Conservation (phyloP, 2,113 vertebrate species). For the Cheilinus undulatus region DNA sequence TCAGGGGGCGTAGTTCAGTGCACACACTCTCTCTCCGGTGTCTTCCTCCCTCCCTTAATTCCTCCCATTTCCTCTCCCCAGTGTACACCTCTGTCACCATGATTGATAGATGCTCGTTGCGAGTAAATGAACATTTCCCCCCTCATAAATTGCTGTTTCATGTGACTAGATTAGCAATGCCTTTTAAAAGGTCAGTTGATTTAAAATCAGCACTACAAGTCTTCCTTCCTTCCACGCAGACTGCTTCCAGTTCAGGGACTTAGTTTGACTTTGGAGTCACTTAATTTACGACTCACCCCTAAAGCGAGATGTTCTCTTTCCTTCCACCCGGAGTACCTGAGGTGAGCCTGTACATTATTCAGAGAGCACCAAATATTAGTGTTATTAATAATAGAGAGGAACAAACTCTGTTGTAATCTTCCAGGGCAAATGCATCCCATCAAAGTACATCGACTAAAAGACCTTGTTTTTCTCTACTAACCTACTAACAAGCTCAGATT, state of each 20-base stretch:
- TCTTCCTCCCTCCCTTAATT: conserved; percentile 49
- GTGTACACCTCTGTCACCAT: conserved; percentile 74
- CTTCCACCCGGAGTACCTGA: not conserved
- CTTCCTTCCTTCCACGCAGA: conserved; percentile 14
- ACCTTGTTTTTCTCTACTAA: not conserved
- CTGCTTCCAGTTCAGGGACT: conserved; percentile 22
- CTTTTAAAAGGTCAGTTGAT: conserved; percentile 81
- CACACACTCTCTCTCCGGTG: conserved; percentile 46
- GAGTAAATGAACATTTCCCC: conserved; percentile 78
- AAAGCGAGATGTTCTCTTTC: not conserved
- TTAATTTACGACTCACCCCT: conserved; percentile 36
- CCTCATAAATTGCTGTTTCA: conserved; percentile 81
- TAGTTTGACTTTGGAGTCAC: conserved; percentile 63
- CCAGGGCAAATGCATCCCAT: not conserved
- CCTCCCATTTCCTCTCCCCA: conserved; percentile 64
- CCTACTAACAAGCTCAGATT: not conserved
- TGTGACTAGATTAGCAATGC: conserved; percentile 82
- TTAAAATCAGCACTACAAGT: conserved; percentile 66
- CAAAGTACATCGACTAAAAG: not conserved
- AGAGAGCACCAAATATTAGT: not conserved
- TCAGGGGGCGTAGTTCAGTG: conserved; percentile 59
- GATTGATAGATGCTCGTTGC: conserved; percentile 81
- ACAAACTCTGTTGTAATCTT: not conserved
- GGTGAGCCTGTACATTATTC: not conserved
- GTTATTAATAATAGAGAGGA: not conserved